These are phyloP conservation scores for Geophilus truncorum DNA, from an alignment of 2,888 invertebrate species.

Conservation along the genomic window DNA sequence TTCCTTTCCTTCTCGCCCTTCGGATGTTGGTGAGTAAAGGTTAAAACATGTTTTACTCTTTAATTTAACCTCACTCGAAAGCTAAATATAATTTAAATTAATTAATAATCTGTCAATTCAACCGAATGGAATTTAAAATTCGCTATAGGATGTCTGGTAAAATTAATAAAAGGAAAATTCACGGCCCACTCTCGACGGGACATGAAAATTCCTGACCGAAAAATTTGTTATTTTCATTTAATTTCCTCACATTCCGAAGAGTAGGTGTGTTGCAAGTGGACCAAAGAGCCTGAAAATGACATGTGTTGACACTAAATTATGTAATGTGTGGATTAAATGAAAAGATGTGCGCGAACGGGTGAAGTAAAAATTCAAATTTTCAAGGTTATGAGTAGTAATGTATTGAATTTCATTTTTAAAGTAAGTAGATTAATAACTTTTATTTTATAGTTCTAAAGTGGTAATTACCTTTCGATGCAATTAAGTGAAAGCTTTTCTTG, in stretches of 20 bases:
- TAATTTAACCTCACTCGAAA: not conserved
- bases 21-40: slow-evolving; percentile 11
- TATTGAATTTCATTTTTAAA: not conserved
- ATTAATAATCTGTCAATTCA: not conserved
- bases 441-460: not conserved
- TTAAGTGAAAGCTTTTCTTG: not conserved
- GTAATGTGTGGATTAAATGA: not conserved
- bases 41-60: not conserved
- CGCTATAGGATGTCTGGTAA: not conserved
- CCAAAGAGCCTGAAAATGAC: not conserved
- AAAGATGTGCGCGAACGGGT: not conserved
- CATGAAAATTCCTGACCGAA: not conserved
- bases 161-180: not conserved
- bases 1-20: slow-evolving; percentile 20
- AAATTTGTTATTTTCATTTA: not conserved
- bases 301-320: not conserved
- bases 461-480: not conserved
- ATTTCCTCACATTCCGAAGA: not conserved
- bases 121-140: not conserved
- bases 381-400: not conserved
- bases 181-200: not conserved
- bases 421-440: not conserved
- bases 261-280: not conserved
- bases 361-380: not conserved
- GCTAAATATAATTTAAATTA: not conserved